A percentile compares a stretch with the other conserved stretches of the same genome.
phyloP scores from a whole-genome alignment of 2,888 invertebrate genomes.

The Aphodius sticticus region DNA sequence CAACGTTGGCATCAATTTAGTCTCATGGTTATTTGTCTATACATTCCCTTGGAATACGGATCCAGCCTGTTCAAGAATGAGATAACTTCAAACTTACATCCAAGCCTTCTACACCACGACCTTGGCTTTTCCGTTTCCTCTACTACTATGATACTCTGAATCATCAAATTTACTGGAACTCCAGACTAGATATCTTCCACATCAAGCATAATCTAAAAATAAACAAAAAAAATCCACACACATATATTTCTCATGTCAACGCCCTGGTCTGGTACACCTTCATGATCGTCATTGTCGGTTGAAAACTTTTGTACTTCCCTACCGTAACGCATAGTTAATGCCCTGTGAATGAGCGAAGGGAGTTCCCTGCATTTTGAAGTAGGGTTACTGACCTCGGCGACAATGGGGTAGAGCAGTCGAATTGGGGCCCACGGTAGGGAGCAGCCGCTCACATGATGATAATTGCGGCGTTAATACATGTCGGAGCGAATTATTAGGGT shows the following conservation, averaged over 20 bases:
- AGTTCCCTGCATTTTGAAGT: constrained; percentile 4
- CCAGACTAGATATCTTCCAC: not conserved
- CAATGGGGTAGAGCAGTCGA: not conserved
- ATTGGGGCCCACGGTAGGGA: constrained; percentile 4
- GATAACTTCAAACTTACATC: too few species aligned
- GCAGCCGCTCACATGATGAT: not conserved
- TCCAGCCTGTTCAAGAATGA: too few species aligned
- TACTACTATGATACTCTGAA: not conserved
- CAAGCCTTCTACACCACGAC: too few species aligned
- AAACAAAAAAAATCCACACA: not conserved
- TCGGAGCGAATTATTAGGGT: not conserved
- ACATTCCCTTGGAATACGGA: too few species aligned
- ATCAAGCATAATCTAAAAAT: not conserved
- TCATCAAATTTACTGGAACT: not conserved
- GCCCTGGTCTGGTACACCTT: not conserved
- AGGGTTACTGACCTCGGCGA: constrained; percentile 4
- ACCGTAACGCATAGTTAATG: constrained; percentile 4
- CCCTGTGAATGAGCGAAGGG: constrained; percentile 4
- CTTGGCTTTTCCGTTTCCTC: not conserved
- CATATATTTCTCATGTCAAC: not conserved
- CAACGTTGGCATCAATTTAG: too few species aligned
- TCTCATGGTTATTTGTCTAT: too few species aligned
- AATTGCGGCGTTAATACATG: not conserved
- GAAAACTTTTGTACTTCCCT: not conserved
- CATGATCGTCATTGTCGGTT: not conserved